Percentiles rank a stretch among this genome's conserved stretches.
Conservation (phyloP, 2,797 vertebrate species). For the Selene dorsalis region DNA sequence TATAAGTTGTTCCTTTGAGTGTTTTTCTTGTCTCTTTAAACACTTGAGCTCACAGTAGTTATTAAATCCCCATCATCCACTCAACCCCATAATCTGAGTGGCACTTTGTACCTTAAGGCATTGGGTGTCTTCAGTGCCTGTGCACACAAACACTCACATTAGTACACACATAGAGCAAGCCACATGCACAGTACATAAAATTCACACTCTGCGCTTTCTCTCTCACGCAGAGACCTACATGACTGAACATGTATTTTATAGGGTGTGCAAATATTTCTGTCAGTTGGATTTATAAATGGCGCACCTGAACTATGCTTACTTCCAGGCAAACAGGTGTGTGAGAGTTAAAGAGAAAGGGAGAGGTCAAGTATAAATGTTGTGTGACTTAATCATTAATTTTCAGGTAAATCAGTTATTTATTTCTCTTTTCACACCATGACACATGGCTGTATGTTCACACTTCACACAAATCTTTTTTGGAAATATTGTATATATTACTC, state of each 20-base stretch:
- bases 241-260: conserved; percentile 56
- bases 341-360: not conserved
- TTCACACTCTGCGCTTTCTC: not conserved
- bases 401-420: not conserved
- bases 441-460: too few relatives aligned
- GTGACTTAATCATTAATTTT: too few relatives aligned
- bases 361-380: not conserved
- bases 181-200: conserved; percentile 2
- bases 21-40: conserved; percentile 7
- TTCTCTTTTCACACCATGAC: not conserved
- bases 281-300: conserved; percentile 58
- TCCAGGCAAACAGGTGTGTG: conserved; percentile 52
- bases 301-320: conserved; percentile 39
- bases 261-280: conserved; percentile 63
- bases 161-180: not conserved
- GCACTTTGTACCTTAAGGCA: conserved; percentile 52
- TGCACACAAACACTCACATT: conserved; percentile 15
- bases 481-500: not conserved
- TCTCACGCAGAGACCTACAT: conserved; percentile 41
- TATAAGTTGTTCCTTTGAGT: conserved; percentile 2
- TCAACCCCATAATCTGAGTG: conserved; percentile 39
- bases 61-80: conserved; percentile 43
- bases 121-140: conserved; percentile 39
- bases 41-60: conserved; percentile 7
- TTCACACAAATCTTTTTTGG: not conserved